Base-by-base conservation (phyloP, 2,113 vertebrate genomes). In the Acrocephalus arundinaceus region DNA sequence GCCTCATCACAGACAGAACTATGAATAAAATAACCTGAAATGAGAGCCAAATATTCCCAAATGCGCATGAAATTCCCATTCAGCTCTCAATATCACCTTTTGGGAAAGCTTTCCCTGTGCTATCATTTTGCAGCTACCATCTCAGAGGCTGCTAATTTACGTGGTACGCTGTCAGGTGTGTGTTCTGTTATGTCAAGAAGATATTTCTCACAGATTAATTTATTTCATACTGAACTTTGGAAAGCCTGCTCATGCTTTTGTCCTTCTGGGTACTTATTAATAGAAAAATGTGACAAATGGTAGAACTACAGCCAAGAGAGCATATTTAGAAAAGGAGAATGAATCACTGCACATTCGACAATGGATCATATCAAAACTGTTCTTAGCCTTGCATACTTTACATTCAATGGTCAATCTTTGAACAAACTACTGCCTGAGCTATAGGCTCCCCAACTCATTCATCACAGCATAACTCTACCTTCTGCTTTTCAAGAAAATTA, bases 401-500 rank as follows among this genome's bases (percentile, higher is more conserved):
- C 76, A 96, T 95, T 96, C 95, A 94, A 68, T 93, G 97, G 97
- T 97, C 97, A 98, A 96, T 97, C 96, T 96, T 91, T 96, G 97
- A 97, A 96, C 97, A 97, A 97, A 96, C 88, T 94, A 52, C 87
- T 96, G 94, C 85, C 93, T 98, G 97, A 98, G 96, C 93, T 97
- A 98, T 96, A 87, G 96, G 89, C 76, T 96, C 27, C 52, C 58
- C 73, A 92, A 28, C 85, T 87, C 97, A 97, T 98, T 94, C 86
- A 97, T 98, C 98, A 98, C 58, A 74, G 59, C 74, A 91, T 27
- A 97, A 83, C 94, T 96, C n/a, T 77, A 66, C 94, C 95, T 95
- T 90, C 85, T 45, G 20, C 93, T 87, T 93, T 97, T 96, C 96
- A 89, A 94, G 92, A 98, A 98, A 98, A 98, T 97, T 95, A 96